These are phyloP conservation scores for Ommatoiulus sabulosus DNA, from an alignment of 2,888 invertebrate species.

Conservation along the genomic window DNA sequence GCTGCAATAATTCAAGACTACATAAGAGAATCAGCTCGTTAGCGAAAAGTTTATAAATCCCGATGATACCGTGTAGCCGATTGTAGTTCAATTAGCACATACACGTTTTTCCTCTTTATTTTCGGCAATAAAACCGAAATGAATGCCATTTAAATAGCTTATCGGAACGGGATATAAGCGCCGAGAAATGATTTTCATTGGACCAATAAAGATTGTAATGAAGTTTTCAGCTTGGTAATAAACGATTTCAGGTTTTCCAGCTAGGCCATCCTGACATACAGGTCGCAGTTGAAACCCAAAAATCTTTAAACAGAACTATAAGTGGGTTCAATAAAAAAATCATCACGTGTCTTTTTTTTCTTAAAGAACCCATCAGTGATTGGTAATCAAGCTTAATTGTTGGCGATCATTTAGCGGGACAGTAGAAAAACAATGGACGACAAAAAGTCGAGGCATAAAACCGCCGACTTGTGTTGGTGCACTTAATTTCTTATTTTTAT, in stretches of 20 bases:
- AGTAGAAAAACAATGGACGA: background rate
- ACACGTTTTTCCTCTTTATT: conserved; percentile 34
- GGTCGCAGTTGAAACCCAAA: background rate
- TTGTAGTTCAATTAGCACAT: background rate
- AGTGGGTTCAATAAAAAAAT: conserved; percentile 3
- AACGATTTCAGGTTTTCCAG: conserved; percentile 27
- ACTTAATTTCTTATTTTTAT: conserved; percentile 20
- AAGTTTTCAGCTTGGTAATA: conserved; percentile 1
- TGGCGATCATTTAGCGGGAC: conserved; percentile 15
- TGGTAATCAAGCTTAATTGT: background rate
- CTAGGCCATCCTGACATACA: background rate
- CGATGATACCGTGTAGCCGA: background rate
- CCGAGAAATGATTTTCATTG: background rate
- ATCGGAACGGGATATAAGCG: background rate
- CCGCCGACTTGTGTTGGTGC: background rate
- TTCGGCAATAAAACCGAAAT: background rate
- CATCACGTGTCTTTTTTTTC: background rate
- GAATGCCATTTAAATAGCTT: conserved; percentile 12
- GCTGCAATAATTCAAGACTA: background rate
- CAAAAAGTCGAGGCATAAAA: conserved; percentile 4
- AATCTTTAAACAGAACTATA: background rate
- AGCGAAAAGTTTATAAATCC: background rate
- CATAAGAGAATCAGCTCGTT: background rate
- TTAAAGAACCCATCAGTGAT: background rate
- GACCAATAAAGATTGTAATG: background rate